Evolutionary conservation across 2,888 invertebrate genomes (phyloP), one percentile per base, ranked within the genome.

Genomic region (Allacma fusca): DNA sequence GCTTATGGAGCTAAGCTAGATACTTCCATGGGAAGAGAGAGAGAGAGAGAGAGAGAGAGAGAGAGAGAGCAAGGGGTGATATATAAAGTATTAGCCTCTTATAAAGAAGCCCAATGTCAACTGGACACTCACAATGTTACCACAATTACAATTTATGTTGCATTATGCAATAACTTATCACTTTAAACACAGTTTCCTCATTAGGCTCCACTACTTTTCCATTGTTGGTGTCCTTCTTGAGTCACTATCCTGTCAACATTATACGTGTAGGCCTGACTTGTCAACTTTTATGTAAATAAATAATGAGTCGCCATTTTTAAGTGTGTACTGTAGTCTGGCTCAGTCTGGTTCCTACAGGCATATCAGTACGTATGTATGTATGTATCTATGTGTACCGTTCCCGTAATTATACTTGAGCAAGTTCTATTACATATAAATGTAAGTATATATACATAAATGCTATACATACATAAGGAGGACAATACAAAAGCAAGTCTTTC

Each of bases 171-270:
- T 62, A 62, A 62, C 62, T 62, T 62, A 23, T 62, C 23, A 24
- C 62, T 62, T 62, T 62, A 50, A 50, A 50, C 50, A 50, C n/a
- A 13, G n/a, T 50, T 50, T 50, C 50, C 50, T 50, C 50, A 50
- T 50, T 50, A 50, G 50, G 50, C 50, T 50, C 16, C 16, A n/a
- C 16, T 50, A 16, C 50, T 50, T 4, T n/a, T 1, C 19, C 50
- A 19, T 50, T 13, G 50, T 50, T n/a, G n/a, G 50, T 50, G 50
- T 50, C 50, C 50, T 50, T 50, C 50, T 50, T 19, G 4, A 50
- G 50, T 19, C 50, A 50, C 50, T n/a, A 50, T 19, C 50, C 50
- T 50, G 50, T 50, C 50, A 50, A 19, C 50, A 50, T 50, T 50
- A 5, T 50, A 34, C 34, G 34, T 34, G 34, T 34, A 4, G 34